Conservation (phyloP, 2,797 vertebrate genomes). For the Karalla daura region DNA sequence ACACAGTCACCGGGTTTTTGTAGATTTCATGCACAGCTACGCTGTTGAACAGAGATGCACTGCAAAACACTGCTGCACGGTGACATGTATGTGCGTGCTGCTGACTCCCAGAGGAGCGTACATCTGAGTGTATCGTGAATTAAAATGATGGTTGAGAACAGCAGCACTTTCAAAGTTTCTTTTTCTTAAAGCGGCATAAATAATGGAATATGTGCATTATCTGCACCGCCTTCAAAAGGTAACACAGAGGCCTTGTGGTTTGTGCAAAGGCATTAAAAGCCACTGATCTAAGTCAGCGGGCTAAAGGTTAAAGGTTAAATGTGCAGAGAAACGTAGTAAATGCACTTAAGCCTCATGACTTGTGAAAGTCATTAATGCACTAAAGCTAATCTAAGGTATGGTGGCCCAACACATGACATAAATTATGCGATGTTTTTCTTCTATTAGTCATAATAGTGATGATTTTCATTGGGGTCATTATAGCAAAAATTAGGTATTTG, state of each 20-base stretch:
- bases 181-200: constrained; percentile 3
- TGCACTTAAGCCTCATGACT: too few species aligned
- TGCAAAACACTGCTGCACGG: not conserved
- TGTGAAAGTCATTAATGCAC: too few species aligned
- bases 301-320: too few species aligned
- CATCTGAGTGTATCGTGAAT: constrained; percentile 1
- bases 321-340: too few species aligned
- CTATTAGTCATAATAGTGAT: too few species aligned
- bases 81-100: constrained; percentile 25
- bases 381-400: too few species aligned
- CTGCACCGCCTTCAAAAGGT: not conserved
- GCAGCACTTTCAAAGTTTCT: not conserved
- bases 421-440: too few species aligned
- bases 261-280: not conserved
- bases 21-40: constrained; percentile 51
- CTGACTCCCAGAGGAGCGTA: constrained; percentile 28
- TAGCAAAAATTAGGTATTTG: too few species aligned
- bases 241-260: not conserved
- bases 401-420: too few species aligned
- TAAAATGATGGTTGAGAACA: not conserved
- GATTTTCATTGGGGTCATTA: too few species aligned
- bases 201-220: not conserved
- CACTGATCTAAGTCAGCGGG: too few species aligned
- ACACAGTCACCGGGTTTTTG: constrained; percentile 55
- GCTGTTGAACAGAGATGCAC: constrained; percentile 27